Percentiles rank a stretch among this genome's conserved stretches.
Conservation (phyloP, 2,113 vertebrate species). For the Capreolus pygargus region DNA sequence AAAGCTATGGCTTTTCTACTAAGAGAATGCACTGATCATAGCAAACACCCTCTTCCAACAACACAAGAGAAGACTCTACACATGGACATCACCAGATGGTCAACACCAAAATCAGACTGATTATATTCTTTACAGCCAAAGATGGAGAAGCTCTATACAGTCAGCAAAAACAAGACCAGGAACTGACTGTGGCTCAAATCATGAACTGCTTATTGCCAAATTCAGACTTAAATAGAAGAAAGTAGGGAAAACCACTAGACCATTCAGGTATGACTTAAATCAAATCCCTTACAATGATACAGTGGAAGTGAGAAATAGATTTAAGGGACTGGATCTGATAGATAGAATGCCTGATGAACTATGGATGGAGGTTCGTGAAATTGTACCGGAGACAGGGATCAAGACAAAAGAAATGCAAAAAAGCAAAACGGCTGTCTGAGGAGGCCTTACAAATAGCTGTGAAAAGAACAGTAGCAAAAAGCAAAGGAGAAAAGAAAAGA, state of each 20-base stretch:
- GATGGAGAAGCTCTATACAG: not conserved
- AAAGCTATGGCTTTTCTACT: not conserved
- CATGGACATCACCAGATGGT: not conserved
- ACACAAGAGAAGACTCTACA: not conserved
- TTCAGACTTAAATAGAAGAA: not conserved
- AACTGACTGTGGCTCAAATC: not conserved
- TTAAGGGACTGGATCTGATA: not conserved
- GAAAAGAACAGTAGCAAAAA: accelerated
- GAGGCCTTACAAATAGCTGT: not conserved
- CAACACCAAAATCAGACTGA: not conserved
- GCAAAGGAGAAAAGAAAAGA: not conserved
- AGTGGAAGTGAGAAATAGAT: not conserved
- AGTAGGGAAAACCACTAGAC: not conserved
- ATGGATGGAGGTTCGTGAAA: accelerated
- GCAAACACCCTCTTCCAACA: not conserved
- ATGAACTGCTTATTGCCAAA: not conserved
- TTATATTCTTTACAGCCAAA: not conserved
- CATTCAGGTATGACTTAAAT: not conserved
- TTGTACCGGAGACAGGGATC: not conserved
- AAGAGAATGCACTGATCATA: not conserved
- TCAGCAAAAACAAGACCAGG: not conserved
- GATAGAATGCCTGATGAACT: not conserved
- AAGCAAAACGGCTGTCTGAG: not conserved
- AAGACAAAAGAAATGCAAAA: not conserved
- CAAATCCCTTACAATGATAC: not conserved